Evolutionary conservation across 2,797 vertebrate species (phyloP).

Genomic region (Spheniscus humboldti): DNA sequence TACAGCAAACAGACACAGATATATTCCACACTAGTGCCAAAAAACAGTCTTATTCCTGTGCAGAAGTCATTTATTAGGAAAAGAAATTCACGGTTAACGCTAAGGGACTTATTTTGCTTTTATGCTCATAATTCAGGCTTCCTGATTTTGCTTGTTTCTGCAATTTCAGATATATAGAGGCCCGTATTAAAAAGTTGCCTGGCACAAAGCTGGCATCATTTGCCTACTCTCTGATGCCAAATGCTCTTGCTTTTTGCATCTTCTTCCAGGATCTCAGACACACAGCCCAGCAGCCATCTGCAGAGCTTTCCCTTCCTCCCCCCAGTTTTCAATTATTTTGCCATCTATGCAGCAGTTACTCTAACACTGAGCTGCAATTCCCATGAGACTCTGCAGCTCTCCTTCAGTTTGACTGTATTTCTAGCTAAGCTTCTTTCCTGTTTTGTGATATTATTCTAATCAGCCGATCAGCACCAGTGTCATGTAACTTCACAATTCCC

Average conservation of each 20-base stretch:
- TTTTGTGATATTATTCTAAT: background rate
- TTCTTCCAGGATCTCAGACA: background rate
- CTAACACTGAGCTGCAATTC: background rate
- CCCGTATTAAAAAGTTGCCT: background rate
- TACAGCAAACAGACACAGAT: background rate
- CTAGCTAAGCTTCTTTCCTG: background rate
- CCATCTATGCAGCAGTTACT: background rate
- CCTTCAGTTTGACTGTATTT: background rate
- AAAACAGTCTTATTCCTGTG: rapidly evolving
- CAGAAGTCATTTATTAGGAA: background rate
- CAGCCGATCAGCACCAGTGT: background rate
- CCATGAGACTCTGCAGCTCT: background rate
- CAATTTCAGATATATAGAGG: background rate
- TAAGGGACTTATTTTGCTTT: background rate
- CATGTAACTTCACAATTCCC: background rate
- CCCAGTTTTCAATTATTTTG: background rate
- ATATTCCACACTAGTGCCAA: background rate
- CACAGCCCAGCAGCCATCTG: slow-evolving; percentile 35
- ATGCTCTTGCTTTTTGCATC: background rate
- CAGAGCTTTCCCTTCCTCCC: background rate
- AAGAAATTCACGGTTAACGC: background rate
- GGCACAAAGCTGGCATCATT: background rate
- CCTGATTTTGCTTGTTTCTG: background rate
- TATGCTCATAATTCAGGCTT: background rate
- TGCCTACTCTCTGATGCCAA: slow-evolving; percentile 4